These are phyloP conservation scores for Arvicanthis niloticus DNA, from an alignment of 2,113 vertebrate species.

Conservation along the genomic window DNA sequence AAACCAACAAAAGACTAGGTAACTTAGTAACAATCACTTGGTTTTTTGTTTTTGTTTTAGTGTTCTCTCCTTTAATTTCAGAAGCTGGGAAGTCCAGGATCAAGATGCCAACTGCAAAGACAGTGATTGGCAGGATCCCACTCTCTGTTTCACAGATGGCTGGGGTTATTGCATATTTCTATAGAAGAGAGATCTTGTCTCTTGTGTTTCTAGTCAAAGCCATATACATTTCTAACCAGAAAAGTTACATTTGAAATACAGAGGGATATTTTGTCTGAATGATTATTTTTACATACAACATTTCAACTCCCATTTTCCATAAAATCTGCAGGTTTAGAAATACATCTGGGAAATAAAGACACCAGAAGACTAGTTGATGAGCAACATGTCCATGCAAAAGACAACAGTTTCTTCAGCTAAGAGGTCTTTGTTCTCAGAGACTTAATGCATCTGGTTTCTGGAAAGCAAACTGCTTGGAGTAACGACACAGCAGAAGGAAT, in stretches of 20 bases:
- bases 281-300: not conserved
- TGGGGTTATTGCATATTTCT: not conserved
- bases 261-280: not conserved
- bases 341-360: not conserved
- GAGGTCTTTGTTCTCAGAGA: conserved; percentile 30
- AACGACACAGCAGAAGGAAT: conserved; percentile 35
- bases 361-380: not conserved
- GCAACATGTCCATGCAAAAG: conserved; percentile 28
- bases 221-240: not conserved
- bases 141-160: not conserved
- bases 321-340: not conserved
- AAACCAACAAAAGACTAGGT: not conserved
- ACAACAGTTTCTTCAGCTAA: not conserved
- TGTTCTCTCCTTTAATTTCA: not conserved
- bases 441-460: conserved; percentile 62
- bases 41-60: not conserved
- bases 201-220: not conserved
- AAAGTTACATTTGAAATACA: not conserved
- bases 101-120: not conserved
- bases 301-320: not conserved
- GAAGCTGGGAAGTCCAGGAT: not conserved
- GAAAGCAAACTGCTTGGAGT: conserved; percentile 49
- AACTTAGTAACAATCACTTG: not conserved
- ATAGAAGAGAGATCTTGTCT: not conserved
- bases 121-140: not conserved